Evolutionary conservation across 1,140 invertebrate genomes (phyloP).

Genomic region (Leptinotarsa texana): DNA sequence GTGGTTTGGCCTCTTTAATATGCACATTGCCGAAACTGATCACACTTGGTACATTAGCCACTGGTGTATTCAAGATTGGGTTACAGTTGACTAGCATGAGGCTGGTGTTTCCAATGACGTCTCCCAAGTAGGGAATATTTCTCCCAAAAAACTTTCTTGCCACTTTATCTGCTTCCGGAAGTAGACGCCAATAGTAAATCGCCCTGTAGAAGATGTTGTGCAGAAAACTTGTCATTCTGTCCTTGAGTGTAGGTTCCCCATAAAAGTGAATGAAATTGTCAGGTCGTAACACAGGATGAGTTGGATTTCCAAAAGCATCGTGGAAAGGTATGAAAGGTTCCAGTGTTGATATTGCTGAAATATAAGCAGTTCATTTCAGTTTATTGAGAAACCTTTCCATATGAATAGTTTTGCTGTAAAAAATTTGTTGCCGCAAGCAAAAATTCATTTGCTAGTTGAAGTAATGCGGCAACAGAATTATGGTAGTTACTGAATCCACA

Average conservation of each 20-base stretch:
- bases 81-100: slow-evolving; percentile 60
- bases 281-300: slow-evolving; percentile 57
- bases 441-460: too few species aligned
- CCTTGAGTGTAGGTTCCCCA: slow-evolving; percentile 51
- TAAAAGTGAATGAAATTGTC: slow-evolving; percentile 44
- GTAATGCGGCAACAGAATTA: too few species aligned
- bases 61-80: slow-evolving; percentile 54
- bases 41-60: slow-evolving; percentile 57
- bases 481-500: too few species aligned
- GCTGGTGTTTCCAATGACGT: slow-evolving; percentile 57
- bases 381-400: too few species aligned
- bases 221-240: slow-evolving; percentile 51
- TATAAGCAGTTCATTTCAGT: background rate
- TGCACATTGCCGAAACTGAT: slow-evolving; percentile 58
- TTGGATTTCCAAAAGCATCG: slow-evolving; percentile 53
- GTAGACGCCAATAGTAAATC: slow-evolving; percentile 5
- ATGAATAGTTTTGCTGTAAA: too few species aligned
- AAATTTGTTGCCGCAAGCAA: too few species aligned
- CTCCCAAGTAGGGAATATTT: slow-evolving; percentile 53
- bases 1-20: slow-evolving; percentile 47
- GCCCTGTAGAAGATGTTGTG: slow-evolving; percentile 24
- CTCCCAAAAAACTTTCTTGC: slow-evolving; percentile 54
- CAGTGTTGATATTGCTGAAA: slow-evolving; percentile 34
- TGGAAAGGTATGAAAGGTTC: slow-evolving; percentile 35
- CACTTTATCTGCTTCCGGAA: slow-evolving; percentile 46